phyloP scores from a whole-genome alignment of 1,140 invertebrate genomes.

The Bacillus rossius region DNA sequence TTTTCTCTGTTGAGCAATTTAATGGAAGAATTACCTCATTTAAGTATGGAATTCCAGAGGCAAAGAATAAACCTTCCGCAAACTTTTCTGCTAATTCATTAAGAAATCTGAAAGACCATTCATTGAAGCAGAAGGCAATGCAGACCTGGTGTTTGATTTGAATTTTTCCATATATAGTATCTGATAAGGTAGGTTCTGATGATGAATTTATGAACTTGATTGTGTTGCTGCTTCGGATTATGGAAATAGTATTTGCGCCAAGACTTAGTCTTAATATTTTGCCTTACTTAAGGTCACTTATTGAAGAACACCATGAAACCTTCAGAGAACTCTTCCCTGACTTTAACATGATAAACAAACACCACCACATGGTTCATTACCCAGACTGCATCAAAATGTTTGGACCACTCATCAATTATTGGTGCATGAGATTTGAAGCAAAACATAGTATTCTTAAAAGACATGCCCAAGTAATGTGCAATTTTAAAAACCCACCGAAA shows the following conservation, averaged over 20 bases:
- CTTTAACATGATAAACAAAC: no score
- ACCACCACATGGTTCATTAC: no score
- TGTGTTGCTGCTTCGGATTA: conserved; percentile 22
- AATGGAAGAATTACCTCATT: conserved; percentile 23
- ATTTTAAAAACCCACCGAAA: no score
- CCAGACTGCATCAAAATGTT: no score
- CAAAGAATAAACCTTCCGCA: conserved; percentile 27
- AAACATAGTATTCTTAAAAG: no score
- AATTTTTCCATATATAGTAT: conserved; percentile 30
- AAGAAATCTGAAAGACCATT: conserved; percentile 23
- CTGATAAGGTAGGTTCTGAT: conserved; percentile 26
- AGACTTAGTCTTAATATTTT: conserved; percentile 16
- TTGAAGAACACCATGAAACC: no score
- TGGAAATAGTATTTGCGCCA: conserved; percentile 32
- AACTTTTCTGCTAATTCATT: conserved; percentile 27
- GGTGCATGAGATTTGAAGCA: no score
- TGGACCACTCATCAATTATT: no score
- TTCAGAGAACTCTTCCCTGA: no score
- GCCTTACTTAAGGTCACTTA: conserved; percentile 3
- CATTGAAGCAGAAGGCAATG: conserved; percentile 27
- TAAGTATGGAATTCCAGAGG: conserved; percentile 24
- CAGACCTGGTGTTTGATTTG: conserved; percentile 31
- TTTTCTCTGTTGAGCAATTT: conserved; percentile 28
- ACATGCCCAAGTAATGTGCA: no score
- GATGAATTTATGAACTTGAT: conserved; percentile 25